Evolutionary conservation across 2,113 vertebrate species (phyloP).

Genomic region (Sebastes fasciatus): DNA sequence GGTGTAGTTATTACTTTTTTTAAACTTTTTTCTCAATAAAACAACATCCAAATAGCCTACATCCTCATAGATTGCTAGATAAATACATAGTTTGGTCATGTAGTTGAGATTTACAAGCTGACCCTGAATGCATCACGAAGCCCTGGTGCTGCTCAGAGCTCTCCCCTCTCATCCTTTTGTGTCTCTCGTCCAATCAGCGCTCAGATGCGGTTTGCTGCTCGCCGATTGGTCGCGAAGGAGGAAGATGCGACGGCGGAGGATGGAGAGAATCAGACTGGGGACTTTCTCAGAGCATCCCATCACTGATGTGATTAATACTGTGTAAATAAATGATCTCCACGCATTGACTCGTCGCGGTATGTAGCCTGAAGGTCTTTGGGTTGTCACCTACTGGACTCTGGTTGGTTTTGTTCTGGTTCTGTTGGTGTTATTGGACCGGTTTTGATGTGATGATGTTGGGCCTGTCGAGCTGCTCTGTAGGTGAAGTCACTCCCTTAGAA

Average conservation of each 20-base stretch:
- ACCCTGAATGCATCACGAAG: neutral
- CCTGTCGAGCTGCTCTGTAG: conserved; percentile 35
- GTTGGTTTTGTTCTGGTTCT: neutral
- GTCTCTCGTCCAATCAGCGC: conserved; percentile 70
- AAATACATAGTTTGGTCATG: neutral
- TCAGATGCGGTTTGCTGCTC: neutral
- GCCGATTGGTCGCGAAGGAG: conserved; percentile 72
- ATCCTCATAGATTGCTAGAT: neutral
- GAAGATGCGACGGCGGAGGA: conserved; percentile 72
- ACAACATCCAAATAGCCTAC: neutral
- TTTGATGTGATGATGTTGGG: conserved; percentile 58
- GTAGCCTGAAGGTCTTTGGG: neutral
- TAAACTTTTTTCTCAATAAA: neutral
- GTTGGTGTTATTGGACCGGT: conserved; percentile 11
- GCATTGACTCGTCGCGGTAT: neutral
- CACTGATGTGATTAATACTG: conserved; percentile 14
- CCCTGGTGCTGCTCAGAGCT: conserved; percentile 31
- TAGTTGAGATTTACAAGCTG: neutral
- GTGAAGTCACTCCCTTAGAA: conserved; percentile 59
- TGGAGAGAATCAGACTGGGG: conserved; percentile 10
- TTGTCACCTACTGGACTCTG: fast-evolving
- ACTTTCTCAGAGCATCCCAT: conserved; percentile 35
- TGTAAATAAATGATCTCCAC: neutral
- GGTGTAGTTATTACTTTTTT: neutral
- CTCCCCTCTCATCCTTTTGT: conserved; percentile 78